Evolutionary conservation across 2,888 invertebrate species (phyloP).

Genomic region (Diadegma fenestrale): DNA sequence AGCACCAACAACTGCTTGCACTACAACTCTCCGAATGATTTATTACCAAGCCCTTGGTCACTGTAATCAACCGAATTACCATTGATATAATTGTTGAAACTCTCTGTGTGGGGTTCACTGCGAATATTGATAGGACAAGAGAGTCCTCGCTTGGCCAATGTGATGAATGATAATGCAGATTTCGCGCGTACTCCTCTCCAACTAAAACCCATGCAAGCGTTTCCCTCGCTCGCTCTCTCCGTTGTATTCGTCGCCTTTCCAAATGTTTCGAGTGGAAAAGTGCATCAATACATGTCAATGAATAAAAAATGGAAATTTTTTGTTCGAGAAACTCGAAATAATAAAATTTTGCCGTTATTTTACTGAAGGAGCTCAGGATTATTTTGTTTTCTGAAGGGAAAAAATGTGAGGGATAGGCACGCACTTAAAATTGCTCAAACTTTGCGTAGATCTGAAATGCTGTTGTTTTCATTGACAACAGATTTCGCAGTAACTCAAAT

Average conservation of each 20-base stretch:
- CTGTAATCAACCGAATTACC: slow-evolving; percentile 77
- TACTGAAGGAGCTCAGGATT: too few relatives aligned
- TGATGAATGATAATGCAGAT: slow-evolving; percentile 25
- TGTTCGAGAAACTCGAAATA: too few relatives aligned
- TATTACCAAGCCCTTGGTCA: slow-evolving; percentile 66
- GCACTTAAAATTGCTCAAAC: too few relatives aligned
- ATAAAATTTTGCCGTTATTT: background rate
- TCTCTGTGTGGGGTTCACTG: slow-evolving; percentile 35
- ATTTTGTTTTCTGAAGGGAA: too few relatives aligned
- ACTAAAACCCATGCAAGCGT: slow-evolving; percentile 37
- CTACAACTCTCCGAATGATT: slow-evolving; percentile 61
- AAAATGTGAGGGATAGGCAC: too few relatives aligned
- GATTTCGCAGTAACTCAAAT: background rate
- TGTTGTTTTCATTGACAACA: background rate
- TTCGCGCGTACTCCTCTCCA: slow-evolving; percentile 3
- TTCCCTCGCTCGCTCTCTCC: background rate
- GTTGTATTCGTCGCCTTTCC: background rate
- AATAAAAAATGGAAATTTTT: too few relatives aligned
- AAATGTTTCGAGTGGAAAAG: background rate
- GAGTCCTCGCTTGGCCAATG: slow-evolving; percentile 26
- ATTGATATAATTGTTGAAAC: slow-evolving; percentile 73
- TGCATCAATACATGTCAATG: background rate
- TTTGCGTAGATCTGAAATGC: too few relatives aligned
- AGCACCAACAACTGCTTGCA: slow-evolving; percentile 54
- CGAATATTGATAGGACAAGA: slow-evolving; percentile 22